Conservation (phyloP, 2,797 vertebrate genomes). For the Pseudocheirus occidentalis region DNA sequence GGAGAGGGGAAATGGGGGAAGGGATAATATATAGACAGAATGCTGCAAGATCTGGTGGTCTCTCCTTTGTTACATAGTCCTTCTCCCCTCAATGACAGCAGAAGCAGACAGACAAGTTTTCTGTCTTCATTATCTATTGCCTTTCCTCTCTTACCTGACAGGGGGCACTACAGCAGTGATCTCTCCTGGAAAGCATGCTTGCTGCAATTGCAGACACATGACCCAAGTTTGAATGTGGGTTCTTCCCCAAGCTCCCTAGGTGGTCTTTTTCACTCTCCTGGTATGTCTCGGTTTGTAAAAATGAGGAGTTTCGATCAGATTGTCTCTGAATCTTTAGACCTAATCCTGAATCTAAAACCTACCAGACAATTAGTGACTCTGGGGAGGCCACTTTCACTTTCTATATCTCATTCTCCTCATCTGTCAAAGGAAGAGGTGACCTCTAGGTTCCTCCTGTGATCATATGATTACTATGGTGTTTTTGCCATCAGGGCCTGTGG, state of each 20-base stretch:
- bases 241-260: background rate
- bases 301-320: no score
- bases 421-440: background rate
- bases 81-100: background rate
- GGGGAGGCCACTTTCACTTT: background rate
- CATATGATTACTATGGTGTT: background rate
- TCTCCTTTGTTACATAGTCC: background rate
- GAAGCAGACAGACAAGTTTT: accelerated
- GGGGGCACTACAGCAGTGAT: no score
- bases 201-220: no score
- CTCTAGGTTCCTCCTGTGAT: background rate
- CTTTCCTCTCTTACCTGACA: background rate
- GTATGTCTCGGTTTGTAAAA: no score
- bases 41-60: background rate
- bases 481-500: background rate
- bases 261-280: no score
- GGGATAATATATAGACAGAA: background rate
- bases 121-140: background rate
- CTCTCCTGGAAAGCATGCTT: no score
- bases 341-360: background rate
- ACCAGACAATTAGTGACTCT: background rate
- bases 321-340: background rate
- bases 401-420: background rate
- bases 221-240: background rate
- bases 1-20: background rate